phyloP scores from a whole-genome alignment of 2,113 vertebrate genomes.

The Petrocephalus zakoni region DNA sequence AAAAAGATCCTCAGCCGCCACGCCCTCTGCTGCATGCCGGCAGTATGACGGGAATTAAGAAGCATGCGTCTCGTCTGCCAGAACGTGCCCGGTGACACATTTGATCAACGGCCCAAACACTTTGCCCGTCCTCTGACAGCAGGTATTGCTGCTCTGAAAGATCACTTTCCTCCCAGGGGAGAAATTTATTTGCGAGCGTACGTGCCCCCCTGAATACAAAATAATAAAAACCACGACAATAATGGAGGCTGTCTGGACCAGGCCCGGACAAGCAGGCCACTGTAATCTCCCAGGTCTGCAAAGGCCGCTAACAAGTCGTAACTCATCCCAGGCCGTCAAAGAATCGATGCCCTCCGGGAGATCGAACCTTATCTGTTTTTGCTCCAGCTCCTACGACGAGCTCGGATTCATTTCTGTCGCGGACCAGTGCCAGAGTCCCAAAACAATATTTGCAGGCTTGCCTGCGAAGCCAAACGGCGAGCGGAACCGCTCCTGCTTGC shows the following conservation, averaged over 20 bases:
- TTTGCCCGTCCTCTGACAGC: constrained; percentile 27
- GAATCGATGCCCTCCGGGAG: constrained; percentile 14
- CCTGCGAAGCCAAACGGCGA: background rate
- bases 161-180: constrained; percentile 21
- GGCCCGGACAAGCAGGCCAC: background rate
- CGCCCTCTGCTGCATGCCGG: background rate
- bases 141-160: constrained; percentile 33
- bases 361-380: constrained; percentile 19
- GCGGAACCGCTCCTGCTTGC: background rate
- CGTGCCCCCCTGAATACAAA: constrained; percentile 23
- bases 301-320: constrained; percentile 12
- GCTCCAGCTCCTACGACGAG: background rate
- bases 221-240: constrained; percentile 23
- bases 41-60: constrained; percentile 19
- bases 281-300: constrained; percentile 20
- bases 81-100: constrained; percentile 31
- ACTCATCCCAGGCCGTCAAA: constrained; percentile 14
- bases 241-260: background rate
- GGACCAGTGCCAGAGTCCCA: constrained; percentile 21
- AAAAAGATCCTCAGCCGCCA: background rate
- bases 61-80: constrained; percentile 26
- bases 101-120: constrained; percentile 36
- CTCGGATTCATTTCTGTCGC: constrained; percentile 12
- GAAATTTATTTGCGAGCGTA: constrained; percentile 32
- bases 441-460: constrained; percentile 13